phyloP scores from a whole-genome alignment of 2,797 vertebrate species.

The Silurus lanzhouensis region DNA sequence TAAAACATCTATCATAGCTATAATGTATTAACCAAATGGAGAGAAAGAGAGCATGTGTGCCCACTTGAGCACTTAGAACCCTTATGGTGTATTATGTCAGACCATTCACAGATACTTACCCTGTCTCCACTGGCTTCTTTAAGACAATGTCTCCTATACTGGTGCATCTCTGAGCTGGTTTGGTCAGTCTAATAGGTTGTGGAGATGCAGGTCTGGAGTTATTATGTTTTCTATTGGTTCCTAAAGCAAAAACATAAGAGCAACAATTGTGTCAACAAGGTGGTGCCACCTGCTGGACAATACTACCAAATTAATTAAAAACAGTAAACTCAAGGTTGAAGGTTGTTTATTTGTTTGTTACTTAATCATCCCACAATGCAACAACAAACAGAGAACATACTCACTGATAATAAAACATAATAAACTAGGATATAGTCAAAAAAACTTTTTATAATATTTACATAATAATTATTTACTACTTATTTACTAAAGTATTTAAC shows the following conservation, averaged over 20 bases:
- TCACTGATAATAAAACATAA: not conserved
- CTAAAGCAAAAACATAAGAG: slow-evolving; percentile 62
- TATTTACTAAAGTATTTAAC: not conserved
- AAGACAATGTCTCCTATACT: slow-evolving; percentile 73
- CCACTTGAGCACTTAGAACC: not conserved
- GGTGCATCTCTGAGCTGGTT: slow-evolving; percentile 57
- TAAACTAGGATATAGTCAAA: not conserved
- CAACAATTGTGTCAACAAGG: slow-evolving; percentile 35
- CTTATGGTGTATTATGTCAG: not conserved
- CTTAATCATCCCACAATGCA: too few relatives aligned
- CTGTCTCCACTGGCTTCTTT: slow-evolving; percentile 74
- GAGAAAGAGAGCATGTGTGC: not conserved
- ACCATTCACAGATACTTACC: slow-evolving; percentile 70
- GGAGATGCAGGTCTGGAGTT: slow-evolving; percentile 73
- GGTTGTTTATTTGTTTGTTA: too few relatives aligned
- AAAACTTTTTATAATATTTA: not conserved
- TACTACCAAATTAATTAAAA: not conserved
- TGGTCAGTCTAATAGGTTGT: slow-evolving; percentile 83
- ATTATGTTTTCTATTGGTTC: slow-evolving; percentile 46
- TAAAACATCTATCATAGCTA: slow-evolving; percentile 10
- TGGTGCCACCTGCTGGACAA: slow-evolving; percentile 68
- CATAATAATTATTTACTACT: too few relatives aligned
- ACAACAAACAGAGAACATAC: too few relatives aligned
- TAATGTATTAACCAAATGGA: not conserved
- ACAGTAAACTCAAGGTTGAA: not conserved